These are phyloP conservation scores for Cettia cetti DNA, from an alignment of 2,113 vertebrate genomes.

Conservation along the genomic window DNA sequence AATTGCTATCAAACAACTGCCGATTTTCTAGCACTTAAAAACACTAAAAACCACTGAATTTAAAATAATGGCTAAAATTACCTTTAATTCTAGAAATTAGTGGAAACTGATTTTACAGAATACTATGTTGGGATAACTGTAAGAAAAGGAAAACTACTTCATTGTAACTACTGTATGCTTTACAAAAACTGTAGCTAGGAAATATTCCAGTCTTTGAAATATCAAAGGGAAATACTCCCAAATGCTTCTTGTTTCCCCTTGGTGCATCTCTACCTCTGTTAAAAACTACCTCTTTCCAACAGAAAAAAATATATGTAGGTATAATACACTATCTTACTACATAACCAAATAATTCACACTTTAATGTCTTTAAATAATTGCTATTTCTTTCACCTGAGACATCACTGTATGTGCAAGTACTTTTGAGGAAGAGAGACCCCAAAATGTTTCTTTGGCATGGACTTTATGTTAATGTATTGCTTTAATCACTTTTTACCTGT, in stretches of 20 bases:
- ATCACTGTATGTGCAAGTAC: background rate
- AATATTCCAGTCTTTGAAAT: background rate
- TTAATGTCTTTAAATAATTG: background rate
- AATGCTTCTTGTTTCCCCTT: background rate
- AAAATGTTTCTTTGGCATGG: background rate
- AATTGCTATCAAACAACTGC: background rate
- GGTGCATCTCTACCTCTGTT: background rate
- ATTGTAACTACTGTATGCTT: background rate
- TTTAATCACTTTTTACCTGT: background rate
- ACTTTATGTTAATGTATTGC: background rate
- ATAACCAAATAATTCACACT: background rate
- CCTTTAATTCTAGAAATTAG: background rate
- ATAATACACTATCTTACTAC: background rate
- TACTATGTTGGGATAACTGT: background rate
- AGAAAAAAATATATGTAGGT: background rate
- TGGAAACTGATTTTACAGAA: background rate
- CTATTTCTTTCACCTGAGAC: background rate
- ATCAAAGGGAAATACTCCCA: background rate
- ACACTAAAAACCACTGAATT: background rate
- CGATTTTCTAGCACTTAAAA: background rate
- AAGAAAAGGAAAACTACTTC: background rate
- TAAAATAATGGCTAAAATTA: background rate
- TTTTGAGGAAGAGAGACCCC: background rate
- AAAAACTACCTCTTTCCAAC: background rate
- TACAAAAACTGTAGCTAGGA: background rate